phyloP scores from a whole-genome alignment of 2,888 invertebrate species.

The Agrotis segetum region DNA sequence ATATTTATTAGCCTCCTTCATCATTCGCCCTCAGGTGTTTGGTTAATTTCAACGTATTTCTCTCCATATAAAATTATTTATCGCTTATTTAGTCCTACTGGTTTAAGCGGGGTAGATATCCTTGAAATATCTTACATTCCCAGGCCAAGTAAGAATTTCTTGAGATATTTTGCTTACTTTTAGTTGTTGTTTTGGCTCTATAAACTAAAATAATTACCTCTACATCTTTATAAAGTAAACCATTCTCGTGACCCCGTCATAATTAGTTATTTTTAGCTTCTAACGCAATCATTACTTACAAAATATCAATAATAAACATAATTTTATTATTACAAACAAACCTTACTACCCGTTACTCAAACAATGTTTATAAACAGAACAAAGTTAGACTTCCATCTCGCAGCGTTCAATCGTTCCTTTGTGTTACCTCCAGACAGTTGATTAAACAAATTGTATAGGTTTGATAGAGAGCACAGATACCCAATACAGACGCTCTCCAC shows the following conservation, averaged over 20 bases:
- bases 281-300: slow-evolving; percentile 36
- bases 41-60: slow-evolving; percentile 28
- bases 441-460: slow-evolving; percentile 65
- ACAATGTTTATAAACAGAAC: slow-evolving; percentile 55
- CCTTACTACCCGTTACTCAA: slow-evolving; percentile 38
- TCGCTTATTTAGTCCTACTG: slow-evolving; percentile 28
- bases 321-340: slow-evolving; percentile 31
- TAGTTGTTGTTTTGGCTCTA: no score
- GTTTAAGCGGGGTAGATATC: neutral
- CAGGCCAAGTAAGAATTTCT: neutral
- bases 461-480: slow-evolving; percentile 58
- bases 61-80: slow-evolving; percentile 14
- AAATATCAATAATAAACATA: slow-evolving; percentile 31
- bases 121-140: neutral
- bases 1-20: slow-evolving; percentile 49
- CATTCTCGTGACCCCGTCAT: no score
- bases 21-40: slow-evolving; percentile 49
- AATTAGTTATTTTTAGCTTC: slow-evolving; percentile 22
- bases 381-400: slow-evolving; percentile 46
- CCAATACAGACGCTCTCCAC: slow-evolving; percentile 52
- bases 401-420: slow-evolving; percentile 39
- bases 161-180: neutral
- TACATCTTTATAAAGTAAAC: neutral
- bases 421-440: slow-evolving; percentile 59
- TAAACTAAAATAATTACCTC: no score